Evolutionary conservation across 2,113 vertebrate genomes (phyloP), one percentile per base, ranked within the genome.

Genomic region (Phyllopteryx taeniolatus): DNA sequence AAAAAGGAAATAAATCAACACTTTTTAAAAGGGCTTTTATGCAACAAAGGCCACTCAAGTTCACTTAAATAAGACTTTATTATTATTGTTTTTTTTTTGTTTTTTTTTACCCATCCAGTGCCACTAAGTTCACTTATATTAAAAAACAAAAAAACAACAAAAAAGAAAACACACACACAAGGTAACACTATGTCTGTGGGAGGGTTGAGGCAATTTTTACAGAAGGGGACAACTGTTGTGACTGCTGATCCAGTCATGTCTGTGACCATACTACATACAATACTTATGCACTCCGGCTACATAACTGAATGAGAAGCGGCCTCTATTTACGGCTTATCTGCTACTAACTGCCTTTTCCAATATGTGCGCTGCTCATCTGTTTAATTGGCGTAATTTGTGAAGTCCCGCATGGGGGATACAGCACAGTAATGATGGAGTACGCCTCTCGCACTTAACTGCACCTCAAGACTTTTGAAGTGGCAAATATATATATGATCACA

Each of bases 241-340:
- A 51, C 11, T 22, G 51, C 35, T 56, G 31, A 69, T 57, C 71
- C 47, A 75, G 78, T 79, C 75, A 70, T 67, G 60, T 44, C 72
- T 31, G 64, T 77, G 64, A 72, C 56, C 77, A 70, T 7, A 27
- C 27, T 27, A 27, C 27, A 27, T 27, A 27, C 27, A 27, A 27
- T 78, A 85, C 72, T 85, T 87, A 79, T 75, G 66, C 67, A 81
- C 35, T 39, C 63, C 70, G 72, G 71, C 71, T 76, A 27, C 62
- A 69, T 83, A 75, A 79, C 77, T 75, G 49, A 83, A 75, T 51
- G 64, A 64, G 6, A 61, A 35, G 31, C 31, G 73, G 69, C 73
- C 67, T 73, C 51, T 60, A 60, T 81, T 76, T 77, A 65, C 74
- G 56, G 66, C 73, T 81, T 72, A 80, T 83, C 71, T 82, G 33